Evolutionary conservation across 2,113 vertebrate species (phyloP).

Genomic region (Actenoides lindsayi): DNA sequence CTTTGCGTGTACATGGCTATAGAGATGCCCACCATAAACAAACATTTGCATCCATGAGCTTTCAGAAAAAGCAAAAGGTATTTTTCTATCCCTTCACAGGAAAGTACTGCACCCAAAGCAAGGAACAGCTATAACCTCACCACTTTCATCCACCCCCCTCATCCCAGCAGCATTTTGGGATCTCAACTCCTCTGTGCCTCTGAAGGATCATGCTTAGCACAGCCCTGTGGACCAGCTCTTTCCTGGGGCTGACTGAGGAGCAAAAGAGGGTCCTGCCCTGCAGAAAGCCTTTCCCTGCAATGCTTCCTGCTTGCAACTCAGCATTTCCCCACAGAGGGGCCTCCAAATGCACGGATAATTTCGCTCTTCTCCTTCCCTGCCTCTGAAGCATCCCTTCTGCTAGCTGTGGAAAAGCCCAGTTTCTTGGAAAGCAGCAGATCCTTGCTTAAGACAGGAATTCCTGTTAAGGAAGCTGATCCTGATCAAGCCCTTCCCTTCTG

Average conservation of each 20-base stretch:
- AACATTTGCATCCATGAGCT: neutral
- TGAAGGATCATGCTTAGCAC: neutral
- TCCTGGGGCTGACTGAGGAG: neutral
- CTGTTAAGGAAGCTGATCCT: constrained; percentile 24
- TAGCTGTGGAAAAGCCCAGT: constrained; percentile 28
- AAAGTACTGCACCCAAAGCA: neutral
- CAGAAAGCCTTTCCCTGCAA: neutral
- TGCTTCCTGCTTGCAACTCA: constrained; percentile 15
- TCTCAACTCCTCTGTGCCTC: accelerated
- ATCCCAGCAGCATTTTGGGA: neutral
- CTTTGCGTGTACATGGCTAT: constrained; percentile 33
- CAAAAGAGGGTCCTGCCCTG: neutral
- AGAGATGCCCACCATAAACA: constrained; percentile 54
- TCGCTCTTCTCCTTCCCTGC: neutral
- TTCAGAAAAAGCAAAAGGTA: constrained; percentile 26
- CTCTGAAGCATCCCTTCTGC: constrained; percentile 25
- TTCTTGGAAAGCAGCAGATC: constrained; percentile 65
- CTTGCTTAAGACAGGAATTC: constrained; percentile 30
- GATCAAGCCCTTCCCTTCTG: constrained; percentile 29
- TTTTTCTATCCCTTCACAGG: neutral
- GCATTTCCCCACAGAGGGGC: constrained; percentile 52
- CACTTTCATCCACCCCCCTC: neutral
- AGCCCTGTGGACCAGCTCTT: neutral
- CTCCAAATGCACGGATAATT: constrained; percentile 34
- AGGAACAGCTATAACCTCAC: neutral